Evolutionary conservation across 2,113 vertebrate genomes (phyloP), one percentile per base, ranked within the genome.

Genomic region (Dolichotis patagonum): DNA sequence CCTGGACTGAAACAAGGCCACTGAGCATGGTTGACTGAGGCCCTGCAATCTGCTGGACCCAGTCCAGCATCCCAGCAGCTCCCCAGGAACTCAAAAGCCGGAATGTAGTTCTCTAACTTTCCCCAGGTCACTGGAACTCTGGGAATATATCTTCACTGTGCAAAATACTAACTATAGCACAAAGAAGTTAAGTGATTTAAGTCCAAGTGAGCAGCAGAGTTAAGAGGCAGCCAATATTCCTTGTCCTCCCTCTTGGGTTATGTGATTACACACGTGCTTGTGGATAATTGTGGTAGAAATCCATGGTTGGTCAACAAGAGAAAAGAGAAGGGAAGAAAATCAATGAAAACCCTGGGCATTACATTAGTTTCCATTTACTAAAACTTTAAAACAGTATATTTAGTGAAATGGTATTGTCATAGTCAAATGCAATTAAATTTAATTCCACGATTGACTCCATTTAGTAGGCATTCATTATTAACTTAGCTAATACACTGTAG

Each of bases 341-440:
- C 3, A 95, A 83, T 58, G 28, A 95, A 92, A 67, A 43, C 5
- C 1, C 5, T 71, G 38, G 43, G 41, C 1, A 71, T 91, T 41
- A 28, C 17, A 8, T 60, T 60, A 90, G 67, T 92, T 91, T 95
- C 26, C 9, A 81, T 71, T 83, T 60, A 81, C 49, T 85, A 52
- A 95, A 90, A 56, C 41, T 38, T 77, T 46, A 84, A 73, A 83
- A 52, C 0, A 63, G 6, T 30, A 13, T 38, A 13, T 41, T 84
- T 78, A 17, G 4, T 75, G 88, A 93, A 97, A 87, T 90, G 43
- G 54, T 11, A 35, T 43, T 54, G 75, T 81, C 52, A 92, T 58
- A 65, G 16, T 65, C 4, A 7, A 82, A 4, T 12, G 38, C 4
- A 85, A 92, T 63, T 35, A 16, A 41, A 58, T 16, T 56, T 95